phyloP scores from a whole-genome alignment of 2,797 vertebrate genomes.

The Alfaro cultratus region DNA sequence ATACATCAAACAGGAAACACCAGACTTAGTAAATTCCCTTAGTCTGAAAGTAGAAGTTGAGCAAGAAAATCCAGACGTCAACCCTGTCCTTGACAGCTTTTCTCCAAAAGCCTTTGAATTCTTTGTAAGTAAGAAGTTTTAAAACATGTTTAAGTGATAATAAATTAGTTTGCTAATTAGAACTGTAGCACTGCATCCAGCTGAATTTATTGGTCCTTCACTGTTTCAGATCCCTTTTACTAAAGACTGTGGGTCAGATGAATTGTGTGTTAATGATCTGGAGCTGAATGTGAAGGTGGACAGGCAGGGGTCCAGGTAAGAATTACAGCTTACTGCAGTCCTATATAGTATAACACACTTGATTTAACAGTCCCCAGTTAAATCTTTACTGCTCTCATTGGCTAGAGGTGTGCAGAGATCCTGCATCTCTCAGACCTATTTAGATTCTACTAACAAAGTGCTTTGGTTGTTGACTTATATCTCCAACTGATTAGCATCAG shows the following conservation, averaged over 20 bases:
- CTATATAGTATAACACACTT: neutral
- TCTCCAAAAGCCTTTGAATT: constrained; percentile 83
- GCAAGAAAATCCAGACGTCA: constrained; percentile 78
- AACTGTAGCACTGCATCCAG: neutral
- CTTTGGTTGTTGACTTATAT: neutral
- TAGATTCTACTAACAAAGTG: neutral
- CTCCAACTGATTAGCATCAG: neutral
- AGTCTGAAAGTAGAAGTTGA: constrained; percentile 85
- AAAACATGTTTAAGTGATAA: neutral
- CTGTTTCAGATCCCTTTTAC: constrained; percentile 87
- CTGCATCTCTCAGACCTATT: neutral
- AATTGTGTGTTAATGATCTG: constrained; percentile 87
- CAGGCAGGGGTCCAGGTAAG: constrained; percentile 77
- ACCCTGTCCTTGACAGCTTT: constrained; percentile 86
- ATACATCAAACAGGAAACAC: constrained; percentile 79
- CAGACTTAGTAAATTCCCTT: constrained; percentile 87
- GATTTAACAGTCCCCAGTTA: neutral
- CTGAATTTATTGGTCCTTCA: neutral
- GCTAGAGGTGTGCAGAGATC: neutral
- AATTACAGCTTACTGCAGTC: neutral
- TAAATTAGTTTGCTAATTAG: neutral
- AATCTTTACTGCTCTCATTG: neutral
- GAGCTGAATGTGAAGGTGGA: constrained; percentile 80
- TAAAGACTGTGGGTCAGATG: constrained; percentile 92
- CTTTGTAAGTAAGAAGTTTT: constrained; percentile 81